A percentile compares a stretch with the other conserved stretches of the same genome.
phyloP scores from a whole-genome alignment of 2,797 vertebrate genomes.

The Podargus strigoides region DNA sequence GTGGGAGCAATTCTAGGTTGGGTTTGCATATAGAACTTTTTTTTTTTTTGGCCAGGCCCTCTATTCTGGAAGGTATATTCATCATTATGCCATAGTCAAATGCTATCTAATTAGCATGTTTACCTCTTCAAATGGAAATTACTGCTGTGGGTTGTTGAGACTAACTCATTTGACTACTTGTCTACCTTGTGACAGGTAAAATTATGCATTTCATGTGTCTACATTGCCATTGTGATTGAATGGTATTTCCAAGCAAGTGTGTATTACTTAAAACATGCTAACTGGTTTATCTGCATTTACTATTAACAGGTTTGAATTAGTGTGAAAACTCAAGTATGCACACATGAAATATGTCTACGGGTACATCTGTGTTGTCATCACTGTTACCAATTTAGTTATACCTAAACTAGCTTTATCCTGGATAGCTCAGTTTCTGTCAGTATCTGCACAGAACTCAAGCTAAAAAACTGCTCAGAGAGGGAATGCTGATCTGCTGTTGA shows the following conservation, averaged over 20 bases:
- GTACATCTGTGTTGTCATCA: background rate
- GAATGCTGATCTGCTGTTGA: background rate
- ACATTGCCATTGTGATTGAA: background rate
- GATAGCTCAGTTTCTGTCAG: background rate
- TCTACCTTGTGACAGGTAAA: background rate
- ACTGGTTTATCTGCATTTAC: background rate
- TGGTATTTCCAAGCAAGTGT: background rate
- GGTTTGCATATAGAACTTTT: background rate
- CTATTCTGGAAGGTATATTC: background rate
- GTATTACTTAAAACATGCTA: background rate
- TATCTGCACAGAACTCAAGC: background rate
- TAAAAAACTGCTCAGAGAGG: background rate
- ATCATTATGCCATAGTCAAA: background rate
- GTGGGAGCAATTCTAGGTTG: background rate
- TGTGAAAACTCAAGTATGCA: background rate
- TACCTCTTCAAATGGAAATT: background rate
- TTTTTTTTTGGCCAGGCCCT: background rate
- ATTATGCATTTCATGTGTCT: background rate
- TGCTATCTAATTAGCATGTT: background rate
- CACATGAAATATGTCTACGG: background rate
- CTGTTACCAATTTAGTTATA: background rate
- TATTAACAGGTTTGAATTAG: background rate
- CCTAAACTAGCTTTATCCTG: background rate
- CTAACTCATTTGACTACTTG: background rate
- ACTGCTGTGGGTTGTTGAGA: background rate